phyloP scores from a whole-genome alignment of 2,797 vertebrate species.

The Aratinga solstitialis region DNA sequence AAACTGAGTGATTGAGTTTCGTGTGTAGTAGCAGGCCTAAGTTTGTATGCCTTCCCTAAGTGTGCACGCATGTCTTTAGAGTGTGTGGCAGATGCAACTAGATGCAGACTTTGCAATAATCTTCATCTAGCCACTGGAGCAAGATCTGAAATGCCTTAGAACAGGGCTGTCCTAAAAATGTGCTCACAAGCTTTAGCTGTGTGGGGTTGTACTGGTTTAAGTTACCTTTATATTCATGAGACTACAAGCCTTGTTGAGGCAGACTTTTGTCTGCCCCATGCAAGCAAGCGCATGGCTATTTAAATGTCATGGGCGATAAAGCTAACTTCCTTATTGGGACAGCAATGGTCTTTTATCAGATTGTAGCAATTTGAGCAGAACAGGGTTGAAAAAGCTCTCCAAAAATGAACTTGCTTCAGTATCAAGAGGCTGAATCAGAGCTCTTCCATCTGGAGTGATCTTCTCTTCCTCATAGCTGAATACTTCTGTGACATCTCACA shows the following conservation, averaged over 20 bases:
- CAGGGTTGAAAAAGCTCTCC: neutral
- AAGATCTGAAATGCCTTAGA: neutral
- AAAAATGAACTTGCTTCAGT: neutral
- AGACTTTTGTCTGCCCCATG: slow-evolving; percentile 22
- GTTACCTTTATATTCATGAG: slow-evolving; percentile 1
- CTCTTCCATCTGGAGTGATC: neutral
- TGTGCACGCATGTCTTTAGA: neutral
- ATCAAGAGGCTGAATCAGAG: neutral
- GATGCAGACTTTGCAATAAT: neutral
- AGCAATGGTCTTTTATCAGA: neutral
- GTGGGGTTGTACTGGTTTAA: neutral
- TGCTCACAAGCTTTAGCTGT: neutral
- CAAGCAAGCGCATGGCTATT: slow-evolving; percentile 1
- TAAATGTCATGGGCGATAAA: neutral
- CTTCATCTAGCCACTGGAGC: neutral
- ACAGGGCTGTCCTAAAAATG: neutral
- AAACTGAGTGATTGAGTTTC: neutral
- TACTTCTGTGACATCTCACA: neutral
- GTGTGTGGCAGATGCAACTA: neutral
- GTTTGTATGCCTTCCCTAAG: neutral
- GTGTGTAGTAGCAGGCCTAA: neutral
- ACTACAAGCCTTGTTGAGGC: neutral
- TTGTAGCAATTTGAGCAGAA: neutral
- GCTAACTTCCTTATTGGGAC: neutral
- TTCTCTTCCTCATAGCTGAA: neutral